phyloP scores from a whole-genome alignment of 2,113 vertebrate genomes.

The Pachyramphus minor region DNA sequence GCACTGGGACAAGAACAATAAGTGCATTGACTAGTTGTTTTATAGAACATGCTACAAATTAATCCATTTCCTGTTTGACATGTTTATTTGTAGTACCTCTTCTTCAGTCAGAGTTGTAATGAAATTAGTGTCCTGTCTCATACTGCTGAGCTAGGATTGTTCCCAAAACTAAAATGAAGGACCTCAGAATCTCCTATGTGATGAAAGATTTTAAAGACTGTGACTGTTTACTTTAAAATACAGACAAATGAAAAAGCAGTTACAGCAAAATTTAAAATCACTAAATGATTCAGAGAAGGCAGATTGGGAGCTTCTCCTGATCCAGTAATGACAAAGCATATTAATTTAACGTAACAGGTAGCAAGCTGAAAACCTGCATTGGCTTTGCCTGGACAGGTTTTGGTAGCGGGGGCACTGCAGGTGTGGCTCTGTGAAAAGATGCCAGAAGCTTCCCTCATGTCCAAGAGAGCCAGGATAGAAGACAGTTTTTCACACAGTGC shows the following conservation, averaged over 20 bases:
- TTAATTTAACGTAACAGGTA: background rate
- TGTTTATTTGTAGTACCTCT: background rate
- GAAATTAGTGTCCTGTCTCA: background rate
- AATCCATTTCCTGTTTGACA: constrained; percentile 12
- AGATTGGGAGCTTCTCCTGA: background rate
- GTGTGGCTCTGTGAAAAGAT: background rate
- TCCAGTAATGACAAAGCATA: background rate
- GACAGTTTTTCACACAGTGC: background rate
- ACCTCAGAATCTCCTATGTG: background rate
- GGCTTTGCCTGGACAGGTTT: background rate
- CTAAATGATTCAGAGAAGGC: background rate
- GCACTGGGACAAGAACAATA: background rate
- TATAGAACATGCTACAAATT: constrained; percentile 10
- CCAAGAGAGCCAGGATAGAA: background rate
- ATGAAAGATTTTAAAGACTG: background rate
- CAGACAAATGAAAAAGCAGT: background rate
- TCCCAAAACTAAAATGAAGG: background rate
- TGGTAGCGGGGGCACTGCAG: background rate
- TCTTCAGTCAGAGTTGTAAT: background rate
- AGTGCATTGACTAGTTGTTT: background rate
- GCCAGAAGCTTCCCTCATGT: background rate
- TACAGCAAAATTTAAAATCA: background rate
- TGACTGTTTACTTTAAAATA: background rate
- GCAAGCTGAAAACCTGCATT: background rate
- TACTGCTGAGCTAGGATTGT: background rate